Conservation (phyloP, 1,140 invertebrate genomes). For the Rhizoglyphus robini region DNA sequence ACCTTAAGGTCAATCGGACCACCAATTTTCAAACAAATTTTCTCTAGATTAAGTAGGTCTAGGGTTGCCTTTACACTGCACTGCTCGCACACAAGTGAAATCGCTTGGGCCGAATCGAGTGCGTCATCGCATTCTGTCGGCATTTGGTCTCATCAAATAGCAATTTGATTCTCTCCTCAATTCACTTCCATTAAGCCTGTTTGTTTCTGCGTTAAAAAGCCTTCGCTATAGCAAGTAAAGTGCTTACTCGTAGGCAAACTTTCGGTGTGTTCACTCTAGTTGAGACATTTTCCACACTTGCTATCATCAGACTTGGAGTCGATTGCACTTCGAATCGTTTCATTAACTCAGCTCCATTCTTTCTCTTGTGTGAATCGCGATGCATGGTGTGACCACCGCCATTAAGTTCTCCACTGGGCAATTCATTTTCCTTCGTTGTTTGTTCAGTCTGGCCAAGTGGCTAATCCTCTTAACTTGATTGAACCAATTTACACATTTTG, state of each 20-base stretch:
- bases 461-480: not conserved
- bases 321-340: not conserved
- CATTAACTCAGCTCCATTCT: not conserved
- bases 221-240: not conserved
- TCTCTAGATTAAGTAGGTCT: too few species aligned
- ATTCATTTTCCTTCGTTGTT: not conserved
- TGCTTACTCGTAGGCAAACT: not conserved
- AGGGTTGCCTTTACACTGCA: too few species aligned
- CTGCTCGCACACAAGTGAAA: too few species aligned
- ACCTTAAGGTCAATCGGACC: too few species aligned
- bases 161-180: not conserved
- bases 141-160: not conserved
- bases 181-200: not conserved
- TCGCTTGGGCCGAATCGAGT: too few species aligned
- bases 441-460: too few species aligned
- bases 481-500: not conserved
- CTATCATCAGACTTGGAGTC: not conserved
- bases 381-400: not conserved
- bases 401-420: not conserved
- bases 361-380: not conserved
- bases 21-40: too few species aligned
- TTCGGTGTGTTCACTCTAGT: not conserved
- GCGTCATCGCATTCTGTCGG: slow-evolving; percentile 1
- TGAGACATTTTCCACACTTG: not conserved
- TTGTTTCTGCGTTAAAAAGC: not conserved